phyloP scores from a whole-genome alignment of 2,113 vertebrate genomes.

The Isurus oxyrinchus region DNA sequence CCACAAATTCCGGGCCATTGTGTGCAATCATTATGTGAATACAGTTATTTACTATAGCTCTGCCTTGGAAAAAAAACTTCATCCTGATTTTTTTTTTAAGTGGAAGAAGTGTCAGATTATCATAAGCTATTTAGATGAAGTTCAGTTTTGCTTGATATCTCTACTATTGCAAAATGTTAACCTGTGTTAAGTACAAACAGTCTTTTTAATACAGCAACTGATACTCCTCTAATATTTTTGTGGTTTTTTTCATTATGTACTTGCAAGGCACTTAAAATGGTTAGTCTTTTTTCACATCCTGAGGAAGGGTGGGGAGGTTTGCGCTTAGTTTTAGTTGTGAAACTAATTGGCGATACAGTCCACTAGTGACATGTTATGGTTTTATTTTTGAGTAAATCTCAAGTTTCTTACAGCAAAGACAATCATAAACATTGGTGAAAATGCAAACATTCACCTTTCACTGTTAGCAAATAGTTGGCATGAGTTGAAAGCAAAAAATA shows the following conservation, averaged over 20 bases:
- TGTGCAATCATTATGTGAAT: too few relatives aligned
- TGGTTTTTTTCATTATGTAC: background rate
- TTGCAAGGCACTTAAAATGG: background rate
- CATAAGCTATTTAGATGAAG: background rate
- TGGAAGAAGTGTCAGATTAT: background rate
- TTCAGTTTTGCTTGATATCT: background rate
- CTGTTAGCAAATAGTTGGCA: too few relatives aligned
- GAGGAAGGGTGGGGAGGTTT: background rate
- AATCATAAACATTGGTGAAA: too few relatives aligned
- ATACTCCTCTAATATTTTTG: background rate
- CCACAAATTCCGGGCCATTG: too few relatives aligned
- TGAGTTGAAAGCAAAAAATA: too few relatives aligned
- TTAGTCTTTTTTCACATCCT: background rate
- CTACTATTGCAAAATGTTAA: background rate
- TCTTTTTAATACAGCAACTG: background rate
- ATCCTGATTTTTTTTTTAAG: background rate
- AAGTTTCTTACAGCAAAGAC: too few relatives aligned
- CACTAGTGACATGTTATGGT: too few relatives aligned
- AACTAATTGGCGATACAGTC: too few relatives aligned
- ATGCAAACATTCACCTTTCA: too few relatives aligned
- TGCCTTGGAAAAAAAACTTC: too few relatives aligned
- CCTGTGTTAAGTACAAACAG: background rate
- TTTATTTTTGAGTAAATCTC: too few relatives aligned
- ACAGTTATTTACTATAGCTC: too few relatives aligned
- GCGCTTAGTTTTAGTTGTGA: background rate